Evolutionary conservation across 2,113 vertebrate genomes (phyloP), one percentile per base, ranked within the genome.

Genomic region (Sapayoa aenigma): DNA sequence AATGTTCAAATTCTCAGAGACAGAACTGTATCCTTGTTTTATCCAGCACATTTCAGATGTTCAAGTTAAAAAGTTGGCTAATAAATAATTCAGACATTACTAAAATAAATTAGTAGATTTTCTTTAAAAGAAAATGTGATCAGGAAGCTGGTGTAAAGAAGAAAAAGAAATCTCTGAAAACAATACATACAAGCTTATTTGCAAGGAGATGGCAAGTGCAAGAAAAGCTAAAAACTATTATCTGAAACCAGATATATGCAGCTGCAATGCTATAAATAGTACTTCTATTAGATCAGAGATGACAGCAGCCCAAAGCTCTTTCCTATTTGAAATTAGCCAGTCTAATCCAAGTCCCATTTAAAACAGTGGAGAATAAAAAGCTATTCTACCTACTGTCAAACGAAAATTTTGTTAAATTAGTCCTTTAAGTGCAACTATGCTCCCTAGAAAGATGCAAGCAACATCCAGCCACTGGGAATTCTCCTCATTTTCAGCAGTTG

Each of bases 301-400:
- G 75, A 93, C 86, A 92, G 79, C 41, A 88, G 67, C 75, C 83
- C 68, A 89, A 73, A 94, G 58, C 89, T 79, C 46, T 89, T 95
- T 96, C 39, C 71, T 68, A 59, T 76, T 82, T 87, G n/a, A 91
- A 95, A 81, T 41, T 24, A 76, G 49, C 50, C 42, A 73, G 53
- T 58, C 53, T 80, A 80, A 90, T 53, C 35, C 35, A 90, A 66
- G 59, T 73, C 8, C n/a, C 28, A 53, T 30, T 82, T 42, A 74
- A 92, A 88, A 33, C 27, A 71, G 53, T 10, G 14, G 37, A 79
- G 84, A 89, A 89, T 23, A 87, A 47, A 42, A 66, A 87, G 62
- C 35, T 65, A 76, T 86, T 75, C 78, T 44, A 65, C 5, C 27
- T 67, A 24, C 17, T 65, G 78, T 47, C n/a, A 50, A 74, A 83